Evolutionary conservation across 2,113 vertebrate species (phyloP).

Genomic region (Lipophrys pholis): DNA sequence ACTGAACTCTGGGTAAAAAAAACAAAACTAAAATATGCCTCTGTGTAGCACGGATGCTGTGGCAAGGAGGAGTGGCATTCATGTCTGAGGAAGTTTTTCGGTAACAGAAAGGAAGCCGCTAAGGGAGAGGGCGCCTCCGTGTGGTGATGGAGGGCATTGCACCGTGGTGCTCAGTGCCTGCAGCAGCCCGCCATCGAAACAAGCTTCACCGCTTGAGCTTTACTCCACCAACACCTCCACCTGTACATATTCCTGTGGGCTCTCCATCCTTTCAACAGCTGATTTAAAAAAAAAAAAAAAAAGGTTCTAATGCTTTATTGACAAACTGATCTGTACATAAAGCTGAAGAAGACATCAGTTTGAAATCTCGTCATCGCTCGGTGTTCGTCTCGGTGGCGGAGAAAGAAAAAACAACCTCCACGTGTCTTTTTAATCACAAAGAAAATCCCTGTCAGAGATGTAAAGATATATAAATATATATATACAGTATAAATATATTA

Average conservation of each 20-base stretch:
- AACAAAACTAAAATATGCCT: slow-evolving; percentile 37
- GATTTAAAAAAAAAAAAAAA: slow-evolving; percentile 27
- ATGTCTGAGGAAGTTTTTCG: background rate
- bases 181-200: slow-evolving; percentile 45
- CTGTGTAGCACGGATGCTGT: slow-evolving; percentile 69
- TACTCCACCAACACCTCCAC: slow-evolving; percentile 69
- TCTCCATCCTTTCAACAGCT: background rate
- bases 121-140: slow-evolving; percentile 18
- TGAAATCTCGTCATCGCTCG: slow-evolving; percentile 34
- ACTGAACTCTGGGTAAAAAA: slow-evolving; percentile 44
- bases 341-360: slow-evolving; percentile 8
- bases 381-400: slow-evolving; percentile 22
- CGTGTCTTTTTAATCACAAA: slow-evolving; percentile 49
- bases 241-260: slow-evolving; percentile 57
- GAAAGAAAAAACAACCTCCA: background rate
- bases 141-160: slow-evolving; percentile 18
- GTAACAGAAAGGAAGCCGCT: too few relatives aligned
- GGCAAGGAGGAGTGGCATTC: slow-evolving; percentile 21
- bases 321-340: slow-evolving; percentile 47
- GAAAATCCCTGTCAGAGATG: slow-evolving; percentile 36
- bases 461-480: slow-evolving; percentile 54
- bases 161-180: slow-evolving; percentile 74
- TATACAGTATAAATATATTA: slow-evolving; percentile 25
- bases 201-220: slow-evolving; percentile 66
- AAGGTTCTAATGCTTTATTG: slow-evolving; percentile 66